Evolutionary conservation across 2,888 invertebrate genomes (phyloP), one percentile per base, ranked within the genome.

Genomic region (Amphipyra berbera): DNA sequence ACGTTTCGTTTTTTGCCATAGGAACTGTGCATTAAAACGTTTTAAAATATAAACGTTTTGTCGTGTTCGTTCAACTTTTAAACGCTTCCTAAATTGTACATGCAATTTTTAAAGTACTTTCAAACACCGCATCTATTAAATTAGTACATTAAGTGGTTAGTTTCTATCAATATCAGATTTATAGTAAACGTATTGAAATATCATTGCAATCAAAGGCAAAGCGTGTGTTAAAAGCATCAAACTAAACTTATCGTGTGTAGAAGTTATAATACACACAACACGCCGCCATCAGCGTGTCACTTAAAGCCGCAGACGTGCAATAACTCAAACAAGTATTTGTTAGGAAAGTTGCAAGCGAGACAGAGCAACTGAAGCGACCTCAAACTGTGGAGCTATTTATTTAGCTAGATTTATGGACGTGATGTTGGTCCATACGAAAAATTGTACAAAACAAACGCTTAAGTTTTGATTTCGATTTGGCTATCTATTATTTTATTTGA

Each of bases 271-370:
- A n/a, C n/a, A n/a, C 15, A 12, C 27, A 65, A 52, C 68, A 35
- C 46, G 40, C 33, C 42, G 72, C 57, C 53, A 45, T 63, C 57
- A 13, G 14, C 55, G 76, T 52, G 62, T 65, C 57, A 54, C 76
- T 65, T 57, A 44, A 33, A 41, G 44, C 58, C 61, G 33, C 40
- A 45, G 60, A 66, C 72, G 58, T 56, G 65, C 71, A 65, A 77
- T 77, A 78, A 73, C 74, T 78, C 77, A 77, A 64, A 73, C 68
- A 61, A 61, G 73, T 79, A 77, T 79, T 79, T 79, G 79, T 79
- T 77, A 65, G 69, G 49, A 68, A 78, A 79, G 47, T 78, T 74
- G 68, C 70, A 46, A 57, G 50, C 61, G 61, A 74, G 78, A 71
- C 68, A 53, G 61, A 61, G 38, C 54, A 54, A 70, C 56, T 62